These are phyloP conservation scores for Telmatherina bonti DNA, from an alignment of 2,797 vertebrate species.

Conservation along the genomic window DNA sequence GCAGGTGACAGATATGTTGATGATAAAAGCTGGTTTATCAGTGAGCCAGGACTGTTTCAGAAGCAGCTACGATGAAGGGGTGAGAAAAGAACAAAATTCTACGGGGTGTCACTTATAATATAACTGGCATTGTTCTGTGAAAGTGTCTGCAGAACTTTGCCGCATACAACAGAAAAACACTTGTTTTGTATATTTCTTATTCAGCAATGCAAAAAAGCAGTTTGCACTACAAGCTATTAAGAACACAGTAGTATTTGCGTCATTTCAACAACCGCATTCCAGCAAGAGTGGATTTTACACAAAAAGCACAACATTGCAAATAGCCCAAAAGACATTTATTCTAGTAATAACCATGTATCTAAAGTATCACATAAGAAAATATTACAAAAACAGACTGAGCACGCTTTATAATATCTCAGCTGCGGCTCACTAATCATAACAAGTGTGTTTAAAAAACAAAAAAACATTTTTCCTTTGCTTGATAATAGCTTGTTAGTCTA, in stretches of 20 bases:
- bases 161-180: background rate
- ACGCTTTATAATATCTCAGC: background rate
- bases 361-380: slow-evolving; percentile 29
- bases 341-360: slow-evolving; percentile 18
- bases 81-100: no score
- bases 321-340: slow-evolving; percentile 50
- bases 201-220: no score
- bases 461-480: background rate
- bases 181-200: background rate
- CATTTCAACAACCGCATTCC: background rate
- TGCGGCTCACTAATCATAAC: background rate
- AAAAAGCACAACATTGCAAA: slow-evolving; percentile 12
- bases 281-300: background rate
- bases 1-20: background rate
- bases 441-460: background rate
- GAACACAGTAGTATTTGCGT: background rate
- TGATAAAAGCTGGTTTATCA: background rate
- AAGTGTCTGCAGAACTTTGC: no score
- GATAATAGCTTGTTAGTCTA: slow-evolving; percentile 60
- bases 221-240: background rate
- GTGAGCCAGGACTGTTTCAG: background rate
- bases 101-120: no score
- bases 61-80: background rate
- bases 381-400: slow-evolving; percentile 16
- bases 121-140: no score